Evolutionary conservation across 2,113 vertebrate genomes (phyloP).

Genomic region (Dasypus novemcinctus): DNA sequence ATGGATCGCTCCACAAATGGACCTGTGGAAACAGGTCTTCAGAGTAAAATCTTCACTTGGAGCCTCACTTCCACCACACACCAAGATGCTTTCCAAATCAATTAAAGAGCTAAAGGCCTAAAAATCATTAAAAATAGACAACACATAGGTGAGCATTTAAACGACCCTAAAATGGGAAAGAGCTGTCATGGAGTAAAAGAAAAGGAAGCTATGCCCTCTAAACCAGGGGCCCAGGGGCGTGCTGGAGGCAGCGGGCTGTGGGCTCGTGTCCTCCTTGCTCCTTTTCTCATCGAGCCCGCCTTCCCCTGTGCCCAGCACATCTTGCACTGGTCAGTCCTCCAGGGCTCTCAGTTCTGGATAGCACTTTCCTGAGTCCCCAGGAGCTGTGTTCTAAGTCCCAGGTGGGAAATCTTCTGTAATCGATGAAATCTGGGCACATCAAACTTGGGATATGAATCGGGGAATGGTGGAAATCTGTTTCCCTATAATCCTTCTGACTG

Average conservation of each 20-base stretch:
- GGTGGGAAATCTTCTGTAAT: neutral
- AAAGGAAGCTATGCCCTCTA: accelerated
- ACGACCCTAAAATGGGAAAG: accelerated
- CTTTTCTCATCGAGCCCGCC: accelerated
- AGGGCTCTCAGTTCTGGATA: accelerated
- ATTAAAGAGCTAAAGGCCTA: neutral
- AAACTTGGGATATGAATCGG: accelerated
- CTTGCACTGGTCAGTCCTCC: accelerated
- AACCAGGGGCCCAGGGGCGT: accelerated
- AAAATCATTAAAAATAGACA: too few species aligned
- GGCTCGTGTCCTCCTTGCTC: accelerated
- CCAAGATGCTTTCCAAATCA: too few species aligned
- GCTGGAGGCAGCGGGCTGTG: neutral
- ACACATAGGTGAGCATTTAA: accelerated
- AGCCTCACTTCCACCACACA: accelerated
- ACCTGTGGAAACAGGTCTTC: accelerated
- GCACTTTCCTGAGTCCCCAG: accelerated
- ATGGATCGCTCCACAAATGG: accelerated
- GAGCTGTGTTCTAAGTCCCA: accelerated
- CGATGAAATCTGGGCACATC: accelerated
- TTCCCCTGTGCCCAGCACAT: accelerated
- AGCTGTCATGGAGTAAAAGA: accelerated
- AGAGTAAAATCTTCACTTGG: accelerated
- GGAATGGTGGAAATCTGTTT: accelerated
- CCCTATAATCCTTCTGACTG: accelerated